phyloP scores from a whole-genome alignment of 2,113 vertebrate species.

The Scomber colias region DNA sequence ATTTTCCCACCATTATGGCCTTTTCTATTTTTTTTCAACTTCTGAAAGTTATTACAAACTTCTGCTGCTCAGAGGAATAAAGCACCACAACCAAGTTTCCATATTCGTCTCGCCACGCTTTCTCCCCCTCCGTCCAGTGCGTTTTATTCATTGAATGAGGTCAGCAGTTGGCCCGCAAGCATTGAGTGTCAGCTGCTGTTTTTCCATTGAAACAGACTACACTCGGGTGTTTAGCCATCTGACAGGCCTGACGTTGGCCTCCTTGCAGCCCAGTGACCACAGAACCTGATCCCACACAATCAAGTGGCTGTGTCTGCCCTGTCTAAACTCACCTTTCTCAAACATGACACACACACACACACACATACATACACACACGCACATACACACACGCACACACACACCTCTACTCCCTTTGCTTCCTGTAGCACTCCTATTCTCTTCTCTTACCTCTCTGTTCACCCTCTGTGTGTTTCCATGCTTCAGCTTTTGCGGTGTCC shows the following conservation, averaged over 20 bases:
- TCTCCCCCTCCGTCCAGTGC: conserved; percentile 14
- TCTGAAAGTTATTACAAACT: conserved; percentile 71
- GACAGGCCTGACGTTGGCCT: conserved; percentile 72
- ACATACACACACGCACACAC: background rate
- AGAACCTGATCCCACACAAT: conserved; percentile 76
- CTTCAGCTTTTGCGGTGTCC: conserved; percentile 41
- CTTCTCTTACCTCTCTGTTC: background rate
- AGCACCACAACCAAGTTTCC: conserved; percentile 37
- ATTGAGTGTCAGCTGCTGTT: conserved; percentile 80
- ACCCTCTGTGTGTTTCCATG: conserved; percentile 14
- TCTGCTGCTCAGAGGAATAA: conserved; percentile 35
- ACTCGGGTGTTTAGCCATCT: conserved; percentile 73
- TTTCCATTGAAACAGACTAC: conserved; percentile 77
- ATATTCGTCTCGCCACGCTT: conserved; percentile 25
- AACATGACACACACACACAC: conserved; percentile 37
- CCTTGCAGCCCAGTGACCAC: conserved; percentile 66
- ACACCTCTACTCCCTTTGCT: background rate
- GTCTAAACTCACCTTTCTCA: conserved; percentile 58
- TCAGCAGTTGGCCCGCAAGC: conserved; percentile 71
- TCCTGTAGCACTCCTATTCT: background rate
- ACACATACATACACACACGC: background rate
- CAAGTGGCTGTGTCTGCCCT: conserved; percentile 50
- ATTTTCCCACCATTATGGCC: conserved; percentile 61
- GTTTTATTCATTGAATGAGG: conserved; percentile 70
- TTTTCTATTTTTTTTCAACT: conserved; percentile 43